These are phyloP conservation scores for Hemibagrus wyckioides DNA, from an alignment of 2,113 vertebrate genomes.

Conservation along the genomic window DNA sequence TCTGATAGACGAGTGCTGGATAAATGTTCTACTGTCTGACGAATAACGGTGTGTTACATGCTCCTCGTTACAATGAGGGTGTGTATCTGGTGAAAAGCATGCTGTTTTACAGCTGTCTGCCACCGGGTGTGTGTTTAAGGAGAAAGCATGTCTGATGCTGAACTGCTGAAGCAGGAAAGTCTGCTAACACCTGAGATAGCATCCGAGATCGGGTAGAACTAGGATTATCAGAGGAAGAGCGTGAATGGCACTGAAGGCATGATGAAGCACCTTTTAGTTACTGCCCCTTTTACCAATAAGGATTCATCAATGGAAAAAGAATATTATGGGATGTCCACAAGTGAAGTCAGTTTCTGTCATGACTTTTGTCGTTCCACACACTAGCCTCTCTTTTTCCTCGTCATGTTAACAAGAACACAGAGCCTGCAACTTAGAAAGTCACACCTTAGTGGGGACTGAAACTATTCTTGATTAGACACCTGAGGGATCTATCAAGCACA, in stretches of 20 bases:
- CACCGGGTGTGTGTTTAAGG: slow-evolving; percentile 16
- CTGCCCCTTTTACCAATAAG: background rate
- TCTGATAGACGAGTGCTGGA: background rate
- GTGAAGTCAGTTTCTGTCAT: background rate
- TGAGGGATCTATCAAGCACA: too few species aligned
- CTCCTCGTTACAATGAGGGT: background rate
- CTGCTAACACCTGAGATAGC: background rate
- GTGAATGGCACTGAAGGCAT: slow-evolving; percentile 26
- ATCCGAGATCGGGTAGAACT: background rate
- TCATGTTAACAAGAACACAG: background rate
- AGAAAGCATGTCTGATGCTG: slow-evolving; percentile 1
- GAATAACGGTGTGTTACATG: too few species aligned
- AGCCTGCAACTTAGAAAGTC: background rate
- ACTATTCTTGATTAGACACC: too few species aligned
- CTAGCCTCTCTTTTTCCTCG: too few species aligned
- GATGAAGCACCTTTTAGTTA: background rate
- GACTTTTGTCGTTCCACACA: too few species aligned
- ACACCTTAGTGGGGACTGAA: too few species aligned
- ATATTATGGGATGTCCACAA: background rate
- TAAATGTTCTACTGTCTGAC: background rate
- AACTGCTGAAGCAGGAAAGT: slow-evolving; percentile 21
- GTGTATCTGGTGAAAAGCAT: background rate
- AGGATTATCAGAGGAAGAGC: too few species aligned
- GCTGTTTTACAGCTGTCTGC: background rate
- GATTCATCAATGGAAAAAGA: background rate